Base-by-base conservation (phyloP, 2,888 invertebrate genomes). In the Lingula anatina region DNA sequence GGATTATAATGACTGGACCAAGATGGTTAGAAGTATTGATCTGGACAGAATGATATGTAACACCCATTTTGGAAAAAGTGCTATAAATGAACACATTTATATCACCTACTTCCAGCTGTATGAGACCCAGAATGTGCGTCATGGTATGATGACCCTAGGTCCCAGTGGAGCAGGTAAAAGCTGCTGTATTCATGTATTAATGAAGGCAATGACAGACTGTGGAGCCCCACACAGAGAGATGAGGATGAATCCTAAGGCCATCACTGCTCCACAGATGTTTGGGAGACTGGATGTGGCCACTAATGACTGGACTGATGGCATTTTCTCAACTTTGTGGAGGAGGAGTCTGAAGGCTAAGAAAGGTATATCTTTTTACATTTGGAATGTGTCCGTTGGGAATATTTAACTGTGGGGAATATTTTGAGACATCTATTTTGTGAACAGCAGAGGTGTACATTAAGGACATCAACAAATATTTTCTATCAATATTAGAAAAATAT, bases 261-360 rank as follows among this genome's bases (percentile, higher is more conserved):
- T 92, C 56, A 91, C 91, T 24, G 90, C 91, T 0, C 86, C 91
- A 0, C 91, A 92, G 82, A 92, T 92, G 78, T 92, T 91, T 76
- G 91, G 91, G 0, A 83, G 86, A 37, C 79, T 92, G 36, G 92
- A 92, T 75, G 90, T 89, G 0, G 87, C 91, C 0, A 92, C 92
- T 1, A 92, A 92, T 73, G 92, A 92, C 71, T 92, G 92, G 92
- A 92, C 91, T 0, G 92, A 92, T 77, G 92, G 92, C 18, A 92
- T 92, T 64, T 92, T 92, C 75, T 91, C 91, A 0, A 90, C 89
- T 0, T 77, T 92, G 2, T 92, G 91, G 91, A 82, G 91, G 62
- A 81, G 89, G 73, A 86, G 90, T 2, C 80, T 87, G 21, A 89
- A 89, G 78, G 82, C 87, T 1, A 88, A 88, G 64, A 77, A 78